These are phyloP conservation scores for Gymnogyps californianus DNA, from an alignment of 2,113 vertebrate species.

Conservation along the genomic window DNA sequence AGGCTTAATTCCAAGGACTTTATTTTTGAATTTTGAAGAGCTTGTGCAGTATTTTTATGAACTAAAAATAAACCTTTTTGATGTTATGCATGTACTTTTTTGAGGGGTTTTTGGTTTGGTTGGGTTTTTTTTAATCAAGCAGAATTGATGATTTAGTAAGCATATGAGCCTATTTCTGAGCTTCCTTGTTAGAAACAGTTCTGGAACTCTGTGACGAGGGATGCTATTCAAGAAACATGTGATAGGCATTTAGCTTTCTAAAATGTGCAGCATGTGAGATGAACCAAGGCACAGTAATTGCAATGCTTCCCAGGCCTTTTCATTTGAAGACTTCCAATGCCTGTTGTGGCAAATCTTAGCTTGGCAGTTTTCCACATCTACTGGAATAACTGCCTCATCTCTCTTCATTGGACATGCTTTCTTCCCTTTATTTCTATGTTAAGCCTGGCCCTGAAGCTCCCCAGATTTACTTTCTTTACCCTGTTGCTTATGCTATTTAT, in stretches of 20 bases:
- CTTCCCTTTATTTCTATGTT: background rate
- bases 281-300: constrained; percentile 15
- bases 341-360: background rate
- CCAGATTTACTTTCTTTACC: background rate
- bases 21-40: background rate
- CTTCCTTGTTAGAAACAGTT: constrained; percentile 1
- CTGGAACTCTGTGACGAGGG: background rate
- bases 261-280: constrained; percentile 24
- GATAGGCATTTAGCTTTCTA: constrained; percentile 21
- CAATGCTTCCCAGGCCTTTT: constrained; percentile 31
- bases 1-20: background rate
- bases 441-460: background rate
- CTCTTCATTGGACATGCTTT: background rate
- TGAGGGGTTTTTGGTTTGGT: background rate
- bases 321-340: background rate
- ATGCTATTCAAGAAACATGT: constrained; percentile 3
- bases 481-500: background rate
- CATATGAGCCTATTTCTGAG: background rate
- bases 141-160: background rate
- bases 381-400: background rate
- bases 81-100: background rate
- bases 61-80: background rate
- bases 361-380: constrained; percentile 16
- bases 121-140: background rate
- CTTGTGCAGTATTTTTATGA: background rate